Percentiles rank a stretch among this genome's conserved stretches.
These are phyloP conservation scores for Pseudorhiza aurosa DNA, from an alignment of 30 jellyfish, hydroid and myxozoan genomes.

Conservation along the genomic window DNA sequence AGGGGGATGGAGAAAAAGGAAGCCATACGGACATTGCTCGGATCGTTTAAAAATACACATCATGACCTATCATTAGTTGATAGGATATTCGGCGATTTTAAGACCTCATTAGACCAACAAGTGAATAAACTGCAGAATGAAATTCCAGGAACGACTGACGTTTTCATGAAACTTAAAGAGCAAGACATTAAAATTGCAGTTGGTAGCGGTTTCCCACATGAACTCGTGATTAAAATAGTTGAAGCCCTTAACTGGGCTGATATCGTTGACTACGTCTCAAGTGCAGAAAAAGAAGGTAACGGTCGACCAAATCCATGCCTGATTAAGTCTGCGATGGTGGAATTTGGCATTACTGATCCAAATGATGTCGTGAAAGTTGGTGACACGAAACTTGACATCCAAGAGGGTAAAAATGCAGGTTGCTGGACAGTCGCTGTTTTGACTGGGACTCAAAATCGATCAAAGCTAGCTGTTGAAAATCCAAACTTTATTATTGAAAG, in stretches of 20 bases:
- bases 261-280: conserved; percentile 48
- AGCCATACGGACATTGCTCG: conserved; percentile 19
- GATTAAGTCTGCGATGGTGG: conserved; percentile 49
- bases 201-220: conserved; percentile 76
- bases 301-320: conserved; percentile 66
- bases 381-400: conserved; percentile 53
- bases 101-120: conserved; percentile 11
- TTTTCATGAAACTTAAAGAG: conserved; percentile 1
- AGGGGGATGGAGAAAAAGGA: conserved; percentile 69
- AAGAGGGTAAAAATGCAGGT: conserved; percentile 70
- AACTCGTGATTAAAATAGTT: conserved; percentile 26
- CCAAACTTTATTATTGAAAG: conserved; percentile 58
- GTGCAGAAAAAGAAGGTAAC: conserved; percentile 62
- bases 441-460: conserved; percentile 52
- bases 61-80: background rate
- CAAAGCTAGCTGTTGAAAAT: conserved; percentile 2
- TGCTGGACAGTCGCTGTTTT: conserved; percentile 65
- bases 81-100: conserved; percentile 26
- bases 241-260: conserved; percentile 33
- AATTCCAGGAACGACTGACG: conserved; percentile 56
- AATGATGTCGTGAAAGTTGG: conserved; percentile 49
- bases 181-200: conserved; percentile 30
- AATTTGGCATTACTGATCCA: conserved; percentile 13
- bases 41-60: background rate
- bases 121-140: conserved; percentile 12